Evolutionary conservation across 2,888 invertebrate species (phyloP).

Genomic region (Platynereis dumerilii): DNA sequence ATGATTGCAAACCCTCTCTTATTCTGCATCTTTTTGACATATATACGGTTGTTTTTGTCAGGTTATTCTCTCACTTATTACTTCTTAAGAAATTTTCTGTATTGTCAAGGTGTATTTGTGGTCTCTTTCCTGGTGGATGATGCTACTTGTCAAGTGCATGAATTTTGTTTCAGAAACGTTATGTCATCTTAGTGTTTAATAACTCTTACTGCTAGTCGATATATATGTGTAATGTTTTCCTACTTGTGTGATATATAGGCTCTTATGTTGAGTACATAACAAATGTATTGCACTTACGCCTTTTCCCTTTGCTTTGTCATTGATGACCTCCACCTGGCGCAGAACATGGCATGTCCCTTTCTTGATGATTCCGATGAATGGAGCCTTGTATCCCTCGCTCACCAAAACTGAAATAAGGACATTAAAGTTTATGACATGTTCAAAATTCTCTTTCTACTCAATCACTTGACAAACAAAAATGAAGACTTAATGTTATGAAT

Average conservation of each 20-base stretch:
- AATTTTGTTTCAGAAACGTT: too few species aligned
- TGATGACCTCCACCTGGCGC: constrained; percentile 54
- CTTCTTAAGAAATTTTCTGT: too few species aligned
- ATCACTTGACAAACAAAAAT: not conserved
- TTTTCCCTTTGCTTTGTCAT: constrained; percentile 49
- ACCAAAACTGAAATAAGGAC: constrained; percentile 53
- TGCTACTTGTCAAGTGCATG: too few species aligned
- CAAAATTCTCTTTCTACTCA: not conserved
- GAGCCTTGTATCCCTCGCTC: constrained; percentile 59
- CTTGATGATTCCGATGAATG: constrained; percentile 59
- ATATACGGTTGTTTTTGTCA: too few species aligned
- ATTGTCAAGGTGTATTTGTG: too few species aligned
- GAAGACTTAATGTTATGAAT: not conserved
- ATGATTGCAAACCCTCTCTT: not conserved
- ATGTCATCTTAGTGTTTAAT: too few species aligned
- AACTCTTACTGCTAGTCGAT: too few species aligned
- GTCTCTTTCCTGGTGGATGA: too few species aligned
- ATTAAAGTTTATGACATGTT: not conserved
- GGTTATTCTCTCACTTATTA: too few species aligned
- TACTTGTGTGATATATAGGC: too few species aligned
- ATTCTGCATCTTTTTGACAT: not conserved
- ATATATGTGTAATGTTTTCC: too few species aligned
- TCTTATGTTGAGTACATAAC: too few species aligned
- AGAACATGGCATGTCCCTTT: constrained; percentile 59
- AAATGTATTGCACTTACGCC: constrained; percentile 44